Conservation (phyloP, 2,888 invertebrate genomes). For the Didymodactylos carnosus region DNA sequence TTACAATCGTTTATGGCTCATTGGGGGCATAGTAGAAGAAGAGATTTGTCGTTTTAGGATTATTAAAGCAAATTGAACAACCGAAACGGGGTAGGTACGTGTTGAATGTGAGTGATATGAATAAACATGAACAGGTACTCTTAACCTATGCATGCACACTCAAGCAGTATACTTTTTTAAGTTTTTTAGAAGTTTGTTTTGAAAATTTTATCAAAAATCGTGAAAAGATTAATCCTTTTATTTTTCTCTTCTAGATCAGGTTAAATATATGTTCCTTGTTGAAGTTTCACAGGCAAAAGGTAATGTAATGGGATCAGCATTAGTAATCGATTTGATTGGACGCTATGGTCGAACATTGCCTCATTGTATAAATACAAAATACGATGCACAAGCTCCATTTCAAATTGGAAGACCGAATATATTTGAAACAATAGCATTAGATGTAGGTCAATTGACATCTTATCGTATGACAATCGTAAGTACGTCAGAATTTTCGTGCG, state of each 20-base stretch:
- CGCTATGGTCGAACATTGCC: neutral
- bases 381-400: neutral
- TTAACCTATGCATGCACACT: too few relatives aligned
- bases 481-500: neutral
- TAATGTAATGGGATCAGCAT: neutral
- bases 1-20: too few relatives aligned
- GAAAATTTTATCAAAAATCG: too few relatives aligned
- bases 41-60: neutral
- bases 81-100: neutral
- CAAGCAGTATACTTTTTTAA: too few relatives aligned
- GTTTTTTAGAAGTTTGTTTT: neutral
- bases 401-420: neutral
- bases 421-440: neutral
- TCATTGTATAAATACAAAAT: neutral
- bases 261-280: neutral
- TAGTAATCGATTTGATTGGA: neutral
- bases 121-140: too few relatives aligned
- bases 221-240: too few relatives aligned
- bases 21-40: too few relatives aligned
- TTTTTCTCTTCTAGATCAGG: too few relatives aligned
- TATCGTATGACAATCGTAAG: neutral
- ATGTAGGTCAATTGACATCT: neutral
- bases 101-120: too few relatives aligned
- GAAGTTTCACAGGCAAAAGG: neutral
- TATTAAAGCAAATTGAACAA: neutral